Base-by-base conservation (phyloP, 2,113 vertebrate species). In the Porphyrio hochstetteri region DNA sequence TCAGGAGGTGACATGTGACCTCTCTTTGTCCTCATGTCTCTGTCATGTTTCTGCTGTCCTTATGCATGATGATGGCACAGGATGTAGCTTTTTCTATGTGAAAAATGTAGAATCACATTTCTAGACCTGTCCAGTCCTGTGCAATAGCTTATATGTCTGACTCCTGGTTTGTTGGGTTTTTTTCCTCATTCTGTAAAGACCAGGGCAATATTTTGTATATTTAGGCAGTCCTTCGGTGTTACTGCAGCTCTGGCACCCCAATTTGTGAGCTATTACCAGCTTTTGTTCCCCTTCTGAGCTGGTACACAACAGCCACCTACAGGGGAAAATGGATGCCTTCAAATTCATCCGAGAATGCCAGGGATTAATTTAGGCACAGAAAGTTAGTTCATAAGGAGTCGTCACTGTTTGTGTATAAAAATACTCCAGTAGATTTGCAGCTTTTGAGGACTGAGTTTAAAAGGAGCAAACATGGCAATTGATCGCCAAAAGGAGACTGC, bases 11-110 rank as follows among this genome's bases (percentile, higher is more conserved):
- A 23, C 27, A 50, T 2, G 1, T 55, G 23, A 3, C 35, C 44
- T 76, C 53, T 92, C 40, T 70, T 44, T 59, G 28, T 63, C 55
- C 35, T 86, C 5, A 0, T 15, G 10, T 7, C 7, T 80, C 71
- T 40, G 23, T n/a, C 28, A 70, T 14, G 3, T 50, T 95, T 92
- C 82, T 90, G 21, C 52, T 76, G 33, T 57, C 13, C 27, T 55
- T 0, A 0, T 78, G 31, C 52, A 38, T 31, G 10, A 11, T 29
- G 25, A 52, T 78, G 42, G 36, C 8, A 67, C 2, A 6, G 16
- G 19, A 35, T 38, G 3, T 4, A n/a, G 4, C 7, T 46, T 90
- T 82, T 69, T 76, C 60, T n/a, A 8, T 31, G 1, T 0, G 1
- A 82, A 79, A 86, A 59, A 48, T 4, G 1, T 33, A 64, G 55